Evolutionary conservation across 37 sponge, comb jelly and placozoan genomes (phyloP).

Genomic region (Axinella damicornis): DNA sequence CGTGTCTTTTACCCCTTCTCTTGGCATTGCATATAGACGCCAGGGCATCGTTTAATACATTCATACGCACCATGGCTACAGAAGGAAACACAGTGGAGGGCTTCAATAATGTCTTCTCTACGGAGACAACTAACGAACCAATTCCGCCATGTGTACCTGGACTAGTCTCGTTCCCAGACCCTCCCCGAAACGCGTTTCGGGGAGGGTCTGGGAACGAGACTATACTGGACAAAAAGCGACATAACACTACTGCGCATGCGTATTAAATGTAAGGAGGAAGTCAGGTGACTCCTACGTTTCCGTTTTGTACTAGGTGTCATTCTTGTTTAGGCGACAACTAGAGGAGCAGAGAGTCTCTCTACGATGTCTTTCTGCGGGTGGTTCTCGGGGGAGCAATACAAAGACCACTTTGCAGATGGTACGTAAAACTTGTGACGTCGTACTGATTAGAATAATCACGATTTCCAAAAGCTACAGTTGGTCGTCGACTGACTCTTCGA

Average conservation of each 20-base stretch:
- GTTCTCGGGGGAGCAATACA: slow-evolving; percentile 88
- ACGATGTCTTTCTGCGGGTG: slow-evolving; percentile 96
- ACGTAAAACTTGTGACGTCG: slow-evolving; percentile 14
- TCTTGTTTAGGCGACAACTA: too few relatives aligned
- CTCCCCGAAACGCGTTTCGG: too few relatives aligned
- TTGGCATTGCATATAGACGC: slow-evolving; percentile 93
- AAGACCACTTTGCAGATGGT: slow-evolving; percentile 95
- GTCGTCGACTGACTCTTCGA: too few relatives aligned
- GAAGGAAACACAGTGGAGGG: not conserved
- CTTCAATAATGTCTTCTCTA: not conserved
- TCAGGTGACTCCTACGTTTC: too few relatives aligned
- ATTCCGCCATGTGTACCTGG: slow-evolving; percentile 23
- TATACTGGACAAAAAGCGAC: slow-evolving; percentile 4
- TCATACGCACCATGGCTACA: slow-evolving; percentile 95
- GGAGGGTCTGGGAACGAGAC: too few relatives aligned
- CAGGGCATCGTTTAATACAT: slow-evolving; percentile 96
- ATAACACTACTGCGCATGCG: slow-evolving; percentile 35
- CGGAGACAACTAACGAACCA: too few relatives aligned
- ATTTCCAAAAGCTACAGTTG: too few relatives aligned
- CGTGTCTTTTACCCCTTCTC: slow-evolving; percentile 95
- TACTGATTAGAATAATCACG: too few relatives aligned
- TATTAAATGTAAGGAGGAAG: too few relatives aligned
- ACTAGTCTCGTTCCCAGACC: too few relatives aligned
- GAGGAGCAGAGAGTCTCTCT: too few relatives aligned
- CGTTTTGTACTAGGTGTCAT: too few relatives aligned